Conservation (phyloP, 2,797 vertebrate species). For the Spea hammondii region DNA sequence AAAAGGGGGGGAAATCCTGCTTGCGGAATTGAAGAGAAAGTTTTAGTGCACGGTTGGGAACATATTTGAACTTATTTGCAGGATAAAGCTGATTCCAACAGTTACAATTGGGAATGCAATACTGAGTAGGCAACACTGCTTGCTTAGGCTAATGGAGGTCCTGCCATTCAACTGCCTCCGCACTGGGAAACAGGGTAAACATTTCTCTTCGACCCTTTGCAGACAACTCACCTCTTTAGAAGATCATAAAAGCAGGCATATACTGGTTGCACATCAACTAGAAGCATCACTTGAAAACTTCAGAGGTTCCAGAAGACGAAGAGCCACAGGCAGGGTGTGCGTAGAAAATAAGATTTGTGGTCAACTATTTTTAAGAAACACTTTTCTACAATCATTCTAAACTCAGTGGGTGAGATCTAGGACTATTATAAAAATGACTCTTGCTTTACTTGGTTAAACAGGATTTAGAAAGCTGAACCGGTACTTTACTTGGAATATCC, state of each 20-base stretch:
- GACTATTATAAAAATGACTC: conserved; percentile 79
- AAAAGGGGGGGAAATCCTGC: conserved; percentile 36
- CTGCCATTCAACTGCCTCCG: conserved; percentile 86
- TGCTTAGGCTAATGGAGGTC: conserved; percentile 92
- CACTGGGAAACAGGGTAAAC: conserved; percentile 87
- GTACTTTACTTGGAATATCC: conserved; percentile 54
- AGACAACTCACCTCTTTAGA: conserved; percentile 77
- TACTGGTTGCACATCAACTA: conserved; percentile 73
- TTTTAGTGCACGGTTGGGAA: conserved; percentile 55
- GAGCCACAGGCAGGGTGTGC: conserved; percentile 22
- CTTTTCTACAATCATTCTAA: conserved; percentile 48
- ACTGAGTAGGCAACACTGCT: conserved; percentile 75
- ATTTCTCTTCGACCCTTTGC: conserved; percentile 80
- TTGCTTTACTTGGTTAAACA: conserved; percentile 67
- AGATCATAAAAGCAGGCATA: conserved; percentile 82
- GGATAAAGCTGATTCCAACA: conserved; percentile 80
- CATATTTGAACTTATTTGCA: conserved; percentile 82
- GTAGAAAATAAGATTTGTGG: conserved; percentile 56
- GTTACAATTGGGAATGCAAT: conserved; percentile 89
- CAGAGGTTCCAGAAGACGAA: conserved; percentile 57
- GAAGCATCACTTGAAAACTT: conserved; percentile 57
- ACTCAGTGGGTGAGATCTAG: conserved; percentile 70
- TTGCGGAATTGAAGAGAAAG: conserved; percentile 40
- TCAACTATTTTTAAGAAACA: conserved; percentile 31
- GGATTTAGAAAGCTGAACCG: conserved; percentile 65